Evolutionary conservation across 2,888 invertebrate genomes (phyloP).

Genomic region (Stegophylla sp.): DNA sequence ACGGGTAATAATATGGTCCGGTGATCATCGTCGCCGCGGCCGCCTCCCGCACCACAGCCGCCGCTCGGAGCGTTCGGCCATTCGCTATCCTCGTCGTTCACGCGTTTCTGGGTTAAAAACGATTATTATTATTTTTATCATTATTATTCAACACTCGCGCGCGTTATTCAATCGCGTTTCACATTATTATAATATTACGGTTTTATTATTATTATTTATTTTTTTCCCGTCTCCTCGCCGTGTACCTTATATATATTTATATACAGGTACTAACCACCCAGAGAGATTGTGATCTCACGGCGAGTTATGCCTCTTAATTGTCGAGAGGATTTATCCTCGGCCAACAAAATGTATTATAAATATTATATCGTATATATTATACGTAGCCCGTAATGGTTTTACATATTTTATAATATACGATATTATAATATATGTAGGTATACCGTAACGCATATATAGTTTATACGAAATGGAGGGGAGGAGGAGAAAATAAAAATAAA

Average conservation of each 20-base stretch:
- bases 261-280: constrained; percentile 20
- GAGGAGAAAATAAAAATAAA: neutral
- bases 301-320: constrained; percentile 32
- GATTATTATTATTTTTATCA: no score
- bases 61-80: neutral
- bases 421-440: neutral
- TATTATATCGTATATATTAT: neutral
- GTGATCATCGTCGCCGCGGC: constrained; percentile 1
- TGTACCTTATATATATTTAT: no score
- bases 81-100: neutral
- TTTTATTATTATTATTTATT: neutral
- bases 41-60: neutral
- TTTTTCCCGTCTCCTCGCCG: neutral
- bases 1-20: constrained; percentile 25
- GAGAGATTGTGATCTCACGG: constrained; percentile 26
- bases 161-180: constrained; percentile 16
- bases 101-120: no score
- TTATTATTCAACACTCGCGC: neutral
- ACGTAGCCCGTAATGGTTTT: constrained; percentile 7
- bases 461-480: no score
- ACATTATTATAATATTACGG: neutral
- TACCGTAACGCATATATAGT: neutral
- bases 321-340: constrained; percentile 31
- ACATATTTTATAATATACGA: constrained; percentile 36
- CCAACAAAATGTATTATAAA: neutral